Evolutionary conservation across 2,797 vertebrate species (phyloP).

Genomic region (Crypturellus tataupa): DNA sequence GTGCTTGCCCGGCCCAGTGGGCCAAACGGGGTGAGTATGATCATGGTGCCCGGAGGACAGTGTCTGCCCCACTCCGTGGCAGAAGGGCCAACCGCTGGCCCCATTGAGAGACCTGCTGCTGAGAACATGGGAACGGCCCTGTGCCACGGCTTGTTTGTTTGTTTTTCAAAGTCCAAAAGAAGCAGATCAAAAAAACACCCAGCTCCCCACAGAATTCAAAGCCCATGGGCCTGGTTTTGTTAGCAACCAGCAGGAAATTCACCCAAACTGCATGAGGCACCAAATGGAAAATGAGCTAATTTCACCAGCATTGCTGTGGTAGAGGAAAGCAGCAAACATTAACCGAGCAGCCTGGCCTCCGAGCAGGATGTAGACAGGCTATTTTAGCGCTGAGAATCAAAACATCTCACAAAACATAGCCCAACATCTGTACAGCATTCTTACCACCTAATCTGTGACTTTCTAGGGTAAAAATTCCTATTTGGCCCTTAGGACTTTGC

Average conservation of each 20-base stretch:
- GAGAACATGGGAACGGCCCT: background rate
- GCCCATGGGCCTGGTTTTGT: background rate
- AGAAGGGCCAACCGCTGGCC: fast-evolving
- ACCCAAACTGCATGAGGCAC: background rate
- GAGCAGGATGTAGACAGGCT: fast-evolving
- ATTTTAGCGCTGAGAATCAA: background rate
- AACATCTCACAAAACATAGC: background rate
- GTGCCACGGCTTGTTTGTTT: background rate
- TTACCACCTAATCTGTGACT: background rate
- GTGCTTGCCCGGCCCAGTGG: background rate
- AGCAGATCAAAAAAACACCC: background rate
- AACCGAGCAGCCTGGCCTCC: background rate
- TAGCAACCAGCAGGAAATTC: background rate
- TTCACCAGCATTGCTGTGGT: background rate
- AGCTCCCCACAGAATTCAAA: background rate
- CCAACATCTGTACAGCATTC: background rate
- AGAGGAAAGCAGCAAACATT: background rate
- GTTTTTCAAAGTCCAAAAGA: background rate
- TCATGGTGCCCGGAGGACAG: fast-evolving
- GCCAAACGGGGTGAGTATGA: background rate
- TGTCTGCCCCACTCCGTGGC: background rate
- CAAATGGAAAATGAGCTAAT: background rate
- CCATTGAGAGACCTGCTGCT: background rate
- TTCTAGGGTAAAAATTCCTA: background rate
- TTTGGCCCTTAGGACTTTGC: background rate